These are phyloP conservation scores for Trichechus manatus DNA, from an alignment of 2,113 vertebrate species.

Conservation along the genomic window DNA sequence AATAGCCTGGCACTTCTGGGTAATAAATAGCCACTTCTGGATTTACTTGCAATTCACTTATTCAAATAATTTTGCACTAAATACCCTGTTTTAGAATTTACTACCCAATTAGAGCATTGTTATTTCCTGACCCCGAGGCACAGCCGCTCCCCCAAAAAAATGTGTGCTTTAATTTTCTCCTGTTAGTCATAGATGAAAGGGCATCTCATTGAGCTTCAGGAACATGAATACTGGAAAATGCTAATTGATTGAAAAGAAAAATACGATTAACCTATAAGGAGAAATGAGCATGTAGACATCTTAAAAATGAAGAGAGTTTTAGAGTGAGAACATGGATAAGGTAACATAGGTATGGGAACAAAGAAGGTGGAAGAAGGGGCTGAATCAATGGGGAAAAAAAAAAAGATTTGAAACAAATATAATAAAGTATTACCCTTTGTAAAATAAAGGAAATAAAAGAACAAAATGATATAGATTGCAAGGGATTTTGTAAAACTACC, in stretches of 20 bases:
- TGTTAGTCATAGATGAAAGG: constrained; percentile 72
- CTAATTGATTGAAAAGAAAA: constrained; percentile 53
- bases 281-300: not conserved
- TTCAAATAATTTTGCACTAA: constrained; percentile 64
- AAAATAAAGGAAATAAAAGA: not conserved
- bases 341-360: not conserved
- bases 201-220: not conserved
- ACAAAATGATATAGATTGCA: not conserved
- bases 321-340: not conserved
- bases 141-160: not conserved
- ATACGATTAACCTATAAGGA: constrained; percentile 41
- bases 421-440: not conserved
- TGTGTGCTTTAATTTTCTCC: constrained; percentile 61
- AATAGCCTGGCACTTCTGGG: constrained; percentile 66
- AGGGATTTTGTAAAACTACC: not conserved
- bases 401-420: not conserved
- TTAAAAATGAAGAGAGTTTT: constrained; percentile 12
- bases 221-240: constrained; percentile 64
- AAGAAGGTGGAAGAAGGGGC: not conserved
- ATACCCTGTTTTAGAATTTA: constrained; percentile 63
- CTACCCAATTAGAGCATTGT: constrained; percentile 55
- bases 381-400: not conserved
- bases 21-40: constrained; percentile 64
- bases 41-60: constrained; percentile 66
- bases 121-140: constrained; percentile 55